These are phyloP conservation scores for Heliothis virescens DNA, from an alignment of 1,140 invertebrate species.

Conservation along the genomic window DNA sequence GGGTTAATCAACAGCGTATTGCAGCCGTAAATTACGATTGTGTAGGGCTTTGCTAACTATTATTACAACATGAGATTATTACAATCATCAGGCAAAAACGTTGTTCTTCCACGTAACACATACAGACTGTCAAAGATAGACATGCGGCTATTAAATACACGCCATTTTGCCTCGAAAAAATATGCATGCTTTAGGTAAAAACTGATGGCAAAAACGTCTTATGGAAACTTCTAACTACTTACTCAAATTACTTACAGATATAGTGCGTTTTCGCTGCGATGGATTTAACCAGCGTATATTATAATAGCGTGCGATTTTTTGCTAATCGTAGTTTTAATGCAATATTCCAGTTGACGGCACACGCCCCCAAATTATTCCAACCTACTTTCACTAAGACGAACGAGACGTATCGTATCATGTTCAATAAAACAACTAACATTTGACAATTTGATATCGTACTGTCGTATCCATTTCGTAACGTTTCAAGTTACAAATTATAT, in stretches of 20 bases:
- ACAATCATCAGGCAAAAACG: neutral
- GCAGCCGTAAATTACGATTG: neutral
- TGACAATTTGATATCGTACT: conserved; percentile 41
- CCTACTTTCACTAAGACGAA: conserved; percentile 46
- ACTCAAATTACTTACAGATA: neutral
- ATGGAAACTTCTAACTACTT: neutral
- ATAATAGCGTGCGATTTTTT: conserved; percentile 30
- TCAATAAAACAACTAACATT: conserved; percentile 43
- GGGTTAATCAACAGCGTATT: conserved; percentile 1
- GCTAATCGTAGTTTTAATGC: conserved; percentile 20
- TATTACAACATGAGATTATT: neutral
- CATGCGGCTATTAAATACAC: conserved; percentile 10
- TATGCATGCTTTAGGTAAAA: neutral
- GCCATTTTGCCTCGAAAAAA: conserved; percentile 3
- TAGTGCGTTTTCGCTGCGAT: conserved; percentile 22
- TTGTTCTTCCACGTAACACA: conserved; percentile 7
- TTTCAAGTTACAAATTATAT: conserved; percentile 38
- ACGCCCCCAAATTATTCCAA: conserved; percentile 51
- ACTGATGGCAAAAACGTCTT: conserved; percentile 8
- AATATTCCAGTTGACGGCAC: conserved; percentile 33
- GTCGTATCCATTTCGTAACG: conserved; percentile 38
- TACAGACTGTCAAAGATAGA: neutral
- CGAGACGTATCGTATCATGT: conserved; percentile 31
- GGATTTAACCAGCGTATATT: conserved; percentile 14
- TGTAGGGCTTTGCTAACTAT: conserved; percentile 18